These are phyloP conservation scores for Pipistrellus nathusii DNA, from an alignment of 2,797 vertebrate species.

Conservation along the genomic window DNA sequence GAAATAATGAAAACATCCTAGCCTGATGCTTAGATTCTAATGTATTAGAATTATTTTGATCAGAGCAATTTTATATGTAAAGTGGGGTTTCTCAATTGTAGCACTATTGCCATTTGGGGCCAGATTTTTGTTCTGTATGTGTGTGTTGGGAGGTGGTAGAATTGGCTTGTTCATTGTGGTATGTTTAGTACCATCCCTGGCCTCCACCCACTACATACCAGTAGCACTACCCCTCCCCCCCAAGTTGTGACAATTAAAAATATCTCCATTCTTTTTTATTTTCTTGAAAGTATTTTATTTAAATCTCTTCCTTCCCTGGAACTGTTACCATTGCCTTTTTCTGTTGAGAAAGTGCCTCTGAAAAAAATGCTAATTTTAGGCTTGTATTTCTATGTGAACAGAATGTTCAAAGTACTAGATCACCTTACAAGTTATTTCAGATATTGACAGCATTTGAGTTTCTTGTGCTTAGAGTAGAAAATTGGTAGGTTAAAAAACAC, in stretches of 20 bases:
- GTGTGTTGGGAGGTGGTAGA: not conserved
- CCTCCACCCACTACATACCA: not conserved
- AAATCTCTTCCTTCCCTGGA: constrained; percentile 1
- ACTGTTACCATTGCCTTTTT: constrained; percentile 39
- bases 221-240: not conserved
- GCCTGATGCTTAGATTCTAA: constrained; percentile 3
- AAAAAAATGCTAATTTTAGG: constrained; percentile 61
- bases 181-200: not conserved
- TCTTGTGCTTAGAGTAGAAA: constrained; percentile 35
- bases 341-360: constrained; percentile 56
- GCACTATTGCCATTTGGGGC: not conserved
- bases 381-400: constrained; percentile 61
- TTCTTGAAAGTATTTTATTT: constrained; percentile 51
- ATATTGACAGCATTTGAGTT: not conserved
- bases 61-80: not conserved
- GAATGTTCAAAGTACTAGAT: constrained; percentile 33
- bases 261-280: not conserved
- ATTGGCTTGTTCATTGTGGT: not conserved
- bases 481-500: constrained; percentile 5
- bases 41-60: not conserved
- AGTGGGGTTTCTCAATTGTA: not conserved
- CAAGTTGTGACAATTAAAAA: not conserved
- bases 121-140: not conserved
- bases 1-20: constrained; percentile 4
- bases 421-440: constrained; percentile 58